These are phyloP conservation scores for Argyra leucocephala DNA, from an alignment of 2,888 invertebrate species.

Conservation along the genomic window DNA sequence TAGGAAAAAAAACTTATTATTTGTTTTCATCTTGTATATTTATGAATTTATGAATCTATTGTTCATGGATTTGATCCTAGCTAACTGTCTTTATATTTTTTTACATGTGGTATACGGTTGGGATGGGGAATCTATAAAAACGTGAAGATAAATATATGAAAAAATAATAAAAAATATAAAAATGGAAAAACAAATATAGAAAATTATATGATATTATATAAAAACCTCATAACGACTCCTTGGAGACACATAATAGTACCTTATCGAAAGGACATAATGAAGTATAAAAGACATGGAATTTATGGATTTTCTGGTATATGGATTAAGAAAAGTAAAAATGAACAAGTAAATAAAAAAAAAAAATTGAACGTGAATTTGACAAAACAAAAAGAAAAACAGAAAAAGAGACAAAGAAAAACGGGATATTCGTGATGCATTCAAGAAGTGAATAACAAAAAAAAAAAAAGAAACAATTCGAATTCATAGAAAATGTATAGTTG, in stretches of 20 bases:
- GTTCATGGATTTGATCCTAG: too few relatives aligned
- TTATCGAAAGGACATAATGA: neutral
- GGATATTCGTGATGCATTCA: too few relatives aligned
- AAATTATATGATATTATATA: neutral
- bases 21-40: neutral
- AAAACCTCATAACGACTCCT: neutral
- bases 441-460: too few relatives aligned
- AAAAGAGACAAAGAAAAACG: neutral
- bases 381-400: neutral
- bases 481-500: too few relatives aligned
- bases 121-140: too few relatives aligned
- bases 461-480: too few relatives aligned
- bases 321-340: neutral
- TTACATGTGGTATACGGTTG: too few relatives aligned
- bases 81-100: too few relatives aligned
- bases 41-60: neutral
- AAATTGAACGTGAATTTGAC: neutral
- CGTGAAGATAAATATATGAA: too few relatives aligned
- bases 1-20: neutral
- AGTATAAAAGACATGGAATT: neutral
- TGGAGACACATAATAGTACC: constrained; percentile 3
- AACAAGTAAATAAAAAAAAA: neutral
- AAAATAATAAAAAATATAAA: too few relatives aligned
- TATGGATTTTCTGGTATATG: neutral
- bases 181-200: neutral